These are phyloP conservation scores for Caenorhabditis sp. DNA, from an alignment of 2,888 invertebrate genomes.

Conservation along the genomic window DNA sequence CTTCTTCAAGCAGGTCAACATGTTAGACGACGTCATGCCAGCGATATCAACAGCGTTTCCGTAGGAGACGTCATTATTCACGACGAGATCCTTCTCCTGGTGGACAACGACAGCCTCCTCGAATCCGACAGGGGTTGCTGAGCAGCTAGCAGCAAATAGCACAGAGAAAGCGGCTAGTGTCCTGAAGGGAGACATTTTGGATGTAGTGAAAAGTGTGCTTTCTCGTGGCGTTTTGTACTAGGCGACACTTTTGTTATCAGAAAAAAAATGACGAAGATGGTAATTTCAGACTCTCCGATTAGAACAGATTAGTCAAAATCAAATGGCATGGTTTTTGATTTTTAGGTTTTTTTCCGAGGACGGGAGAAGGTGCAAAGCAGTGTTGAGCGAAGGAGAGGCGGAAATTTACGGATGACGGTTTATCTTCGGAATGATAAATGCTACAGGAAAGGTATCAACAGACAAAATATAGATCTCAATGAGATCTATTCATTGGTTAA, in stretches of 20 bases:
- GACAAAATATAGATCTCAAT: no score
- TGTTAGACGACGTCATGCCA: slow-evolving; percentile 24
- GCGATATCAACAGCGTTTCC: slow-evolving; percentile 63
- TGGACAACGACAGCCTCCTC: neutral
- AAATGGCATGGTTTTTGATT: slow-evolving; percentile 40
- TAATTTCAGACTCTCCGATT: neutral
- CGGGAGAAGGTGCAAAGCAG: no score
- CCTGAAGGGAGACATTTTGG: no score
- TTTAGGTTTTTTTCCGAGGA: no score
- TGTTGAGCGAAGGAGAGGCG: no score
- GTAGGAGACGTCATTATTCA: slow-evolving; percentile 53
- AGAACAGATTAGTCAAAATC: slow-evolving; percentile 34
- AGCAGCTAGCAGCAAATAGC: no score
- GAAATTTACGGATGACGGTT: no score
- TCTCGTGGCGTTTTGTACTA: slow-evolving; percentile 5
- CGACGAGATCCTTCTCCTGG: slow-evolving; percentile 7
- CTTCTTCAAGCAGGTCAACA: slow-evolving; percentile 52
- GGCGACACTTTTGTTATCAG: neutral
- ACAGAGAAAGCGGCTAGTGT: no score
- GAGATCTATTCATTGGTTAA: no score
- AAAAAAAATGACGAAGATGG: slow-evolving; percentile 37
- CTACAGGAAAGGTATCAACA: no score
- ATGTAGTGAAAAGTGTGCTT: no score
- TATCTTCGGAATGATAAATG: no score
- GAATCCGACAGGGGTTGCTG: slow-evolving; percentile 12